Base-by-base conservation (phyloP, 2,888 invertebrate genomes). In the Auanema freiburgensis region DNA sequence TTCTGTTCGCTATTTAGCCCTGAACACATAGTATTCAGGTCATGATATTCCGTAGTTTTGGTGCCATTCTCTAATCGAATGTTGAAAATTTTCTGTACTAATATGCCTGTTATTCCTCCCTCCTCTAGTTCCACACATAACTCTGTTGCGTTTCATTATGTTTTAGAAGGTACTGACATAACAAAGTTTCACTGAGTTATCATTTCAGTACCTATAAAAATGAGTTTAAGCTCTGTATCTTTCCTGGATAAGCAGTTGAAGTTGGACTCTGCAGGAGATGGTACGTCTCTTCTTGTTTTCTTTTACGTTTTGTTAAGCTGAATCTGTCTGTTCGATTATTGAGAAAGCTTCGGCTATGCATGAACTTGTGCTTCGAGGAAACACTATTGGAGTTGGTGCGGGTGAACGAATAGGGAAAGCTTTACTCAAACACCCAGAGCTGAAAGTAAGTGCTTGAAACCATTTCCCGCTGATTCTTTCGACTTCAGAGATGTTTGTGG, bases 401-500 rank as follows among this genome's bases (percentile, higher is more conserved):
- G 69, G 76, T 10, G 50, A 69, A 52, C 59, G 69, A 10, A 70
- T 79, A n/a, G 74, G 75, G 10, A 40, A 66, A 6, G 72, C 72
- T 2, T 59, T 77, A 10, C n/a, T 53, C 40, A 65, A 18, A 10
- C 68, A 66, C 24, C 66, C 66, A 8, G 71, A 72, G 42, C 58
- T 75, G 1, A 42, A 71, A 57, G 66, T 68, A 11, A 46, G 23
- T 3, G 8, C 18, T 41, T 5, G 40, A 33, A 14, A 24, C 3
- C 33, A 33, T 16, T 3, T 40, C 53, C 10, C 53, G 14, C 24
- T 53, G 16, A 10, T 16, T 54, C 42, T 3, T 18, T 41, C 14
- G 16, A 1, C 79, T 84, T 12, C 78, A 86, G 85, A 81, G 90
- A 81, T 94, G 94, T 0, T 85, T 91, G 59, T 96, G 95, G 91